These are phyloP conservation scores for Myopa testacea DNA, from an alignment of 2,888 invertebrate genomes.

Conservation along the genomic window DNA sequence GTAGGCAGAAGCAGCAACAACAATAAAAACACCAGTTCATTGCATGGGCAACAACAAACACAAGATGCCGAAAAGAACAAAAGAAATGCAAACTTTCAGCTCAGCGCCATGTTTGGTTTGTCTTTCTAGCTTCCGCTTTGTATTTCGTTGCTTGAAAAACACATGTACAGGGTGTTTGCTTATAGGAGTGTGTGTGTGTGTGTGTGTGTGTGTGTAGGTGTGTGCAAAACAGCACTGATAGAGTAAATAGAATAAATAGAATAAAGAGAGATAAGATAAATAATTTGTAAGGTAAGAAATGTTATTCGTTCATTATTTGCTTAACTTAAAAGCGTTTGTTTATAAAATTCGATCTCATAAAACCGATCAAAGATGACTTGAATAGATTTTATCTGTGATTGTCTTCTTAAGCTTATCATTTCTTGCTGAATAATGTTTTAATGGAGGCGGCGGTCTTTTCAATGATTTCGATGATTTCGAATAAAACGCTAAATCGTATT, in stretches of 20 bases:
- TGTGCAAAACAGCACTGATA: background rate
- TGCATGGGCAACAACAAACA: conserved; percentile 23
- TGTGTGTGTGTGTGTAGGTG: conserved; percentile 33
- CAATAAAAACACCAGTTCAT: conserved; percentile 18
- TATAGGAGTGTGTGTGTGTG: background rate
- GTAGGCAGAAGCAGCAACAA: conserved; percentile 36
- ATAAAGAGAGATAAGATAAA: background rate
- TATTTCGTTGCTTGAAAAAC: conserved; percentile 4
- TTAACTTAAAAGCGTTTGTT: too few species aligned
- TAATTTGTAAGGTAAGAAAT: background rate
- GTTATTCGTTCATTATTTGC: too few species aligned
- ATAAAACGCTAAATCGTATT: too few species aligned
- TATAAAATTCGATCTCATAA: too few species aligned
- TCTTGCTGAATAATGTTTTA: too few species aligned
- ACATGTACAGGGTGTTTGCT: conserved; percentile 11
- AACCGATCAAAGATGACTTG: too few species aligned
- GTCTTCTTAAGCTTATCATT: too few species aligned
- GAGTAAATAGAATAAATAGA: background rate
- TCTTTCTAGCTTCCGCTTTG: conserved; percentile 63
- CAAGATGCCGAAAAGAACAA: conserved; percentile 54
- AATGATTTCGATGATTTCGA: too few species aligned
- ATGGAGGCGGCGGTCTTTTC: too few species aligned
- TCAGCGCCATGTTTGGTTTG: conserved; percentile 66
- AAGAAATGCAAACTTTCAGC: conserved; percentile 55
- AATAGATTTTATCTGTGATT: too few species aligned